Evolutionary conservation across 2,797 vertebrate species (phyloP), one percentile per base, ranked within the genome.

Genomic region (Otolemur crassicaudatus): DNA sequence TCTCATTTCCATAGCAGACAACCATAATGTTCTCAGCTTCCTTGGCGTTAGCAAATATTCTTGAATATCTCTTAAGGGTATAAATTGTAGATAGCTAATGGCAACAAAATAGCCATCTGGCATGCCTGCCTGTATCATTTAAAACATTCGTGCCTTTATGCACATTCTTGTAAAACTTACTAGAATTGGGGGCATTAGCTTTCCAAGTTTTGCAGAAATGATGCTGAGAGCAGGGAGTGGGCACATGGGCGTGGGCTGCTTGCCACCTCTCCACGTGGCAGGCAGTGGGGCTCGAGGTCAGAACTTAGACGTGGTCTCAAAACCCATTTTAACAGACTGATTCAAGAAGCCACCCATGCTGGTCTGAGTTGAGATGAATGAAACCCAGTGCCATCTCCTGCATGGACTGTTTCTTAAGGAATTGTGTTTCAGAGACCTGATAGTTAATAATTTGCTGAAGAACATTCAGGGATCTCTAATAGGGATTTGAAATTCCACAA

Each of bases 181-280:
- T 49, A 49, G 49, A 14, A 14, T 49, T 49, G 49, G 34, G 53
- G 65, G 10, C 9, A 4, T 46, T 53, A 23, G 9, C 25, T 85
- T 58, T 40, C 19, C 60, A 40, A 70, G 46, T 43, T 14, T 53
- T 53, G n/a, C 80, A 34, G n/a, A 58, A 87, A 29, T 69, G 17
- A 10, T 8, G 46, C 9, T 29, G 20, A 82, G 23, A 67, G 40
- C n/a, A 40, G 14, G 67, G 12, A 29, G n/a, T 27, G 25, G 53
- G 37, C 13, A 14, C 8, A 7, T 3, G 3, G n/a, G 3, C n/a
- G 49, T 73, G 46, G 46, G 3, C 37, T 1, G 7, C 22, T 17
- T 4, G 0, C 67, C 9, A 0, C 34, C 31, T 46, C 34, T 7
- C 0, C 16, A 7, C 20, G 0, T 2, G 9, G 7, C 10, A 10